Conservation (phyloP, 2,113 vertebrate genomes). For the Geococcyx californianus region DNA sequence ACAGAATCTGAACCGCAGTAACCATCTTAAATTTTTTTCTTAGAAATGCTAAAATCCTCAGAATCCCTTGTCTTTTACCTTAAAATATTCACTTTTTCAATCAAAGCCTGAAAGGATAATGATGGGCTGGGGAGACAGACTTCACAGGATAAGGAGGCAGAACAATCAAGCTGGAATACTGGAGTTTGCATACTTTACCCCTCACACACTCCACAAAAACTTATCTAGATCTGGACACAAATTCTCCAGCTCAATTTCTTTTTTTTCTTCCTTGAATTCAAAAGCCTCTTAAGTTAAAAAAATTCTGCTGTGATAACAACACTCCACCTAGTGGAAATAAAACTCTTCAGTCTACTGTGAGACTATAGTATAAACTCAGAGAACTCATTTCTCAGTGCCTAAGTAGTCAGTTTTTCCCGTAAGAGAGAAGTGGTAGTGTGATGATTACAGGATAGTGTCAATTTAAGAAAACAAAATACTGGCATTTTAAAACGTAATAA, state of each 20-base stretch:
- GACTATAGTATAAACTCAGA: background rate
- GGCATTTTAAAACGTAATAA: background rate
- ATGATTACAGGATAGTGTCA: background rate
- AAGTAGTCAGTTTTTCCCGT: background rate
- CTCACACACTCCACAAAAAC: background rate
- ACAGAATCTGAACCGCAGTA: background rate
- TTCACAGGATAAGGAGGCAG: background rate
- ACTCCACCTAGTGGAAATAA: slow-evolving; percentile 64
- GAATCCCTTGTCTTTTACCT: background rate
- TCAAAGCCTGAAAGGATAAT: background rate
- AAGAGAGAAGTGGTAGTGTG: background rate
- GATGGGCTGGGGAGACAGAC: background rate
- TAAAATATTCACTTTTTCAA: background rate
- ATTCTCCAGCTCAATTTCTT: background rate
- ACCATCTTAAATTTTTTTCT: background rate
- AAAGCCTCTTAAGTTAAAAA: background rate
- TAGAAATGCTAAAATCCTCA: background rate
- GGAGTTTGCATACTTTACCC: background rate
- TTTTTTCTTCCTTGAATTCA: background rate
- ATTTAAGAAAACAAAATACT: background rate
- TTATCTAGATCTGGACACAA: background rate
- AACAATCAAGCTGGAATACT: background rate
- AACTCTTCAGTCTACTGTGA: background rate
- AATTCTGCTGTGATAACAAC: slow-evolving; percentile 13
- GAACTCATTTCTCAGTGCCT: background rate